Percentiles rank a stretch among this genome's conserved stretches.
These are phyloP conservation scores for Cosmopolites sordidus DNA, from an alignment of 2,888 invertebrate species.

Conservation along the genomic window DNA sequence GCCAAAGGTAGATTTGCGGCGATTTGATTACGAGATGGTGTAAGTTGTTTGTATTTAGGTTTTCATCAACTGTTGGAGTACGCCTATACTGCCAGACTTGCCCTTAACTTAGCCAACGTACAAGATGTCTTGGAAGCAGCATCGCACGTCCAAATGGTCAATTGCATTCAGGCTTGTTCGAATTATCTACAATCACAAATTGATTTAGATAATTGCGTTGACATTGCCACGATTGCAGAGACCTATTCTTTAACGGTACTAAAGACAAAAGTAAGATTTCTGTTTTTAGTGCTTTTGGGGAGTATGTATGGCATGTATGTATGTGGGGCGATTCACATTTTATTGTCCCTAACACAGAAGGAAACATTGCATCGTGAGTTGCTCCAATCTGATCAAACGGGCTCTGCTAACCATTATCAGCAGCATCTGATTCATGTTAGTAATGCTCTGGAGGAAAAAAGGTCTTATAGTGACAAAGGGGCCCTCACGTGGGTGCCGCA, in stretches of 20 bases:
- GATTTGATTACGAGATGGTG: too few relatives aligned
- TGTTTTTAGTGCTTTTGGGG: too few relatives aligned
- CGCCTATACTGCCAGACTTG: conserved; percentile 63
- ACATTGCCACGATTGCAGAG: conserved; percentile 65
- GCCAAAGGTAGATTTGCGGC: conserved; percentile 48
- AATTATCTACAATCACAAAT: conserved; percentile 63
- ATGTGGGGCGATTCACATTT: too few relatives aligned
- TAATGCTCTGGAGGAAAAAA: too few relatives aligned
- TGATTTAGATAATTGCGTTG: conserved; percentile 67
- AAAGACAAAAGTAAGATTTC: conserved; percentile 48
- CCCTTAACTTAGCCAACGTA: conserved; percentile 57
- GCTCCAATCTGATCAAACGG: too few relatives aligned
- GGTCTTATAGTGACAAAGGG: too few relatives aligned
- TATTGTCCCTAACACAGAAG: too few relatives aligned
- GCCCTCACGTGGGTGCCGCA: too few relatives aligned
- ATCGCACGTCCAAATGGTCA: conserved; percentile 61
- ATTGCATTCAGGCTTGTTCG: conserved; percentile 64
- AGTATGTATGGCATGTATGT: too few relatives aligned
- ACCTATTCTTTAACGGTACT: conserved; percentile 60
- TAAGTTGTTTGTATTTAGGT: conserved; percentile 40
- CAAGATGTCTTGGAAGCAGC: conserved; percentile 67
- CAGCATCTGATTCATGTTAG: too few relatives aligned
- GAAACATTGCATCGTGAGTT: too few relatives aligned
- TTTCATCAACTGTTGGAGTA: conserved; percentile 62
- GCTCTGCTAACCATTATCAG: too few relatives aligned